Conservation (phyloP, 1,140 invertebrate species). For the Lethocerus indicus region DNA sequence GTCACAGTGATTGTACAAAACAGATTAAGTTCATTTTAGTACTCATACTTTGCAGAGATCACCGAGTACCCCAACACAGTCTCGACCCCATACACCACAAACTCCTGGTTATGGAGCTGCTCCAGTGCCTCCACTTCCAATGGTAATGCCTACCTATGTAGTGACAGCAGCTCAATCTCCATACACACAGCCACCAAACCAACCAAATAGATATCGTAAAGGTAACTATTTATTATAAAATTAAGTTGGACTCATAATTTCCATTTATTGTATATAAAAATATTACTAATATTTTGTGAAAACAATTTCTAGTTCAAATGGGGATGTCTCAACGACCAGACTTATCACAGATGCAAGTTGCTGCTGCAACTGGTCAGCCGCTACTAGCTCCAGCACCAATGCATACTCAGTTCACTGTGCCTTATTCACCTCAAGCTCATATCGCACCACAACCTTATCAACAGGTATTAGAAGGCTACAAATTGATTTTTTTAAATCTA, state of each 20-base stretch:
- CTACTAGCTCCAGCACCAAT: conserved; percentile 51
- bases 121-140: conserved; percentile 25
- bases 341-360: conserved; percentile 48
- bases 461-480: conserved; percentile 17
- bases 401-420: conserved; percentile 20
- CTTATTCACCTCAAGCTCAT: conserved; percentile 22
- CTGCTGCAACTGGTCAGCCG: conserved; percentile 62
- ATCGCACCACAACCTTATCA: conserved; percentile 25
- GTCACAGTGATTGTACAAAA: no score
- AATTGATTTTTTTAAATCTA: no score
- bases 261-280: not conserved
- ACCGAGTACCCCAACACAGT: conserved; percentile 44
- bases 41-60: conserved; percentile 29
- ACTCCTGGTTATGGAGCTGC: conserved; percentile 39
- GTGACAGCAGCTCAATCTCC: conserved; percentile 24
- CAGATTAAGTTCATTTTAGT: no score
- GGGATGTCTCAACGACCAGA: conserved; percentile 38
- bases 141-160: conserved; percentile 27
- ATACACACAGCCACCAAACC: conserved; percentile 27
- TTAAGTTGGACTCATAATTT: no score
- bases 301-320: conserved; percentile 35
- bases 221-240: no score
- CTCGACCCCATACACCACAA: conserved; percentile 67
- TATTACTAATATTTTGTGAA: not conserved
- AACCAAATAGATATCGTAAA: conserved; percentile 29